Base-by-base conservation (phyloP, 1,140 invertebrate species). In the Drosophila pallidifrons region DNA sequence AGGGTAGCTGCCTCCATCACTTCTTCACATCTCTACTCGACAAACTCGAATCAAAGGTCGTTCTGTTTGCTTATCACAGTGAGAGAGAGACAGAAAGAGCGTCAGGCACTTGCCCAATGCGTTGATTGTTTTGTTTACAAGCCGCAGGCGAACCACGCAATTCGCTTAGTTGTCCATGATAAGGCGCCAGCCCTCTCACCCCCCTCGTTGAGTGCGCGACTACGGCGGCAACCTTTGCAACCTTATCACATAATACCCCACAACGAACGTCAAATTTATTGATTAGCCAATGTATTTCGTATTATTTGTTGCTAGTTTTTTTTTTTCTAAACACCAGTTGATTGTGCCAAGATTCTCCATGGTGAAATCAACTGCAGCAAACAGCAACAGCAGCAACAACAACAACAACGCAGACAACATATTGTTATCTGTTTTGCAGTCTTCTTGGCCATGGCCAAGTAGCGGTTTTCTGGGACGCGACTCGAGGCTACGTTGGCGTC, bases 51-150 rank as follows among this genome's bases (percentile, higher is more conserved):
- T 70, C 81, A 82, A 82, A 80, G 81, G 81, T 82, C 81, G 72
- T 49, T 51, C 32, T 64, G 54, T 46, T 74, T 10, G 69, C 68
- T 78, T 58, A 67, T 71, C 57, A 35, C 30, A 28, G 13, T 15
- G 58, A 15, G 46, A 35, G 20, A 38, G 35, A 38, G 10, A 7
- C 8, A 38, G 35, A 8, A 8, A 35, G 41, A 25, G 66, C 11
- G 45, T 15, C 30, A 25, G 46, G 32, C 57, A 49, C 20, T 49
- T 49, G 72, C 71, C 75, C 79, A 70, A 47, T 65, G 66, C 52
- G 45, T 70, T 59, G 67, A 74, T 86, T 83, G 83, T 80, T 88
- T 83, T 87, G 83, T 88, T 88, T 88, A 80, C 83, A 73, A 64
- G 63, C 66, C 59, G 41, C 79, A 69, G 60, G 63, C 68, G 63